Base-by-base conservation (phyloP, 1,140 invertebrate species). In the Neoseiulus cucumeris region DNA sequence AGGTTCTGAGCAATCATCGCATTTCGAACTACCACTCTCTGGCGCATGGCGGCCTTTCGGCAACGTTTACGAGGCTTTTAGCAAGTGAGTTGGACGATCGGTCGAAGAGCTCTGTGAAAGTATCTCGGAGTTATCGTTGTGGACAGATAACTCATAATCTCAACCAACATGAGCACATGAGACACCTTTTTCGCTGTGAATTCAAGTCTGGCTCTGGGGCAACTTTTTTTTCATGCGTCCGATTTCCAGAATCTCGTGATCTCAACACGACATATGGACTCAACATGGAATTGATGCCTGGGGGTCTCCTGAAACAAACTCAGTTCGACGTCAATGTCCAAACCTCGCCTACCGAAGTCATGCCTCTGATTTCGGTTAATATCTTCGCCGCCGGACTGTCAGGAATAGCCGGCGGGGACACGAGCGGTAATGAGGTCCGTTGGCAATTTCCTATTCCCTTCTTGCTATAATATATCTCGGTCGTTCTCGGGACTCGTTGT, bases 361-460 rank as follows among this genome's bases (percentile, higher is more conserved):
- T 82, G 12, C 73, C 76, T 7, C 67, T 84, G 1, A 80, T 84
- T 20, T 76, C 74, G 29, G 77, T 79, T 68, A 87, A 86, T 22
- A 74, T 91, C 0, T 91, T 88, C 77, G 85, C 87, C 25, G 82
- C 82, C 42, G 89, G 88, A 1, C 75, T 93, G 14, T 78, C 80
- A 7, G 81, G 81, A 33, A 80, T 88, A 65, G 72, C 73, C 20
- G 73, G 74, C 66, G 77, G 83, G 33, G 67, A 67, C 39, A 64
- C 64, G 20, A 42, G 33, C 14, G 44, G 17, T 33, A 64, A 33
- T 17, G 66, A 67, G 18, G 44, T 59, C 14, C 12, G 33, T 39
- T 39, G 33, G 33, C 33, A 39, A 39, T 39, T 39, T 39, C 33
- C 33, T 39, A 39, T 39, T 39, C 33, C 33, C 33, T 39, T 39